Percentiles rank a stretch among this genome's conserved stretches.
These are phyloP conservation scores for Brevimyrus niger DNA, from an alignment of 2,113 vertebrate species.

Conservation along the genomic window DNA sequence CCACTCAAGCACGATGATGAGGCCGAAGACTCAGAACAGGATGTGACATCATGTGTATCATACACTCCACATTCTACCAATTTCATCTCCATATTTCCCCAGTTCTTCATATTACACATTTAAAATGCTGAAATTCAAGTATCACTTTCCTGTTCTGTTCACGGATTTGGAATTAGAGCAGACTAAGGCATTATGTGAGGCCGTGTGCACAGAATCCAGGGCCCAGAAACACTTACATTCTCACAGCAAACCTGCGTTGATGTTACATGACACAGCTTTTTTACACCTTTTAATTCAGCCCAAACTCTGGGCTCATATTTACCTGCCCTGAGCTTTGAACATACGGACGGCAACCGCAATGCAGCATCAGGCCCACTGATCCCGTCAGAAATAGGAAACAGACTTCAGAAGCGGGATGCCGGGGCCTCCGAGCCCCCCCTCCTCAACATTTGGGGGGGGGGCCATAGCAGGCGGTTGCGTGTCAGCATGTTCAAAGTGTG, in stretches of 20 bases:
- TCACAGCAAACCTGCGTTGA: neutral
- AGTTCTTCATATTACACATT: neutral
- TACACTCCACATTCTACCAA: neutral
- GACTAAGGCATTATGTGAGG: neutral
- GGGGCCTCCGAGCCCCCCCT: neutral
- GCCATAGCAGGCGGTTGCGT: neutral
- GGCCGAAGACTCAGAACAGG: neutral
- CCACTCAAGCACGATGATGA: neutral
- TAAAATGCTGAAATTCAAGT: neutral
- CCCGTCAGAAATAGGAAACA: neutral
- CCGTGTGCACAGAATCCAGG: neutral
- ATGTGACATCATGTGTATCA: neutral
- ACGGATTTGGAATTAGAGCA: neutral
- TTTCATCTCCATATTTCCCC: neutral
- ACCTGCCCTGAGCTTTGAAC: neutral
- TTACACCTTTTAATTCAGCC: neutral
- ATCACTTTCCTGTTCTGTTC: neutral
- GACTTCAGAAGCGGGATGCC: neutral
- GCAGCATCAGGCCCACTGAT: neutral
- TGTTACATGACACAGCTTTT: neutral
- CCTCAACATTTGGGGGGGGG: neutral
- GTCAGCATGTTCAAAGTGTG: neutral
- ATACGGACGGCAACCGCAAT: neutral
- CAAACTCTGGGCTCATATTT: neutral
- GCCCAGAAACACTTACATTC: neutral